Conservation (phyloP, 1,140 invertebrate genomes). For the Plectrocnemia conspersa region DNA sequence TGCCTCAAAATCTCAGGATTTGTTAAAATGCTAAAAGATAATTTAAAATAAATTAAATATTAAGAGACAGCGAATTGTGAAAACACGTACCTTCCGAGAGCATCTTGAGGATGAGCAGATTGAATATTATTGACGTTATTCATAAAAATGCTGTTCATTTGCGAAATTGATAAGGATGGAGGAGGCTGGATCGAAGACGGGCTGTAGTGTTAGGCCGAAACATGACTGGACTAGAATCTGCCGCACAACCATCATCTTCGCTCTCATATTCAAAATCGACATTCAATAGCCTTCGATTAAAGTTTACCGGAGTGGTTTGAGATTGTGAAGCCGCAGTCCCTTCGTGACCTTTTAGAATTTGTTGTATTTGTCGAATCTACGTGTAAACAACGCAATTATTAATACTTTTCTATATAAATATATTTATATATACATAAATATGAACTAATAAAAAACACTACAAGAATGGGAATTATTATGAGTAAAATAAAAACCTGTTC, state of each 20-base stretch:
- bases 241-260: slow-evolving; percentile 41
- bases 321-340: slow-evolving; percentile 1
- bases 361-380: slow-evolving; percentile 23
- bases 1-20: slow-evolving; percentile 73
- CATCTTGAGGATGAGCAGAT: slow-evolving; percentile 40
- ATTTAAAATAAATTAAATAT: slow-evolving; percentile 32
- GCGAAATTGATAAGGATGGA: slow-evolving; percentile 25
- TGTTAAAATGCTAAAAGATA: slow-evolving; percentile 59
- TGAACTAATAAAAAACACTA: too few species aligned
- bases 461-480: too few species aligned
- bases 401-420: background rate
- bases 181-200: slow-evolving; percentile 1
- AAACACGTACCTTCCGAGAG: slow-evolving; percentile 41
- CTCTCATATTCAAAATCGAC: slow-evolving; percentile 50
- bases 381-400: slow-evolving; percentile 1
- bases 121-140: slow-evolving; percentile 21
- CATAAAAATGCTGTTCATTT: slow-evolving; percentile 25
- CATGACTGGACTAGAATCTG: slow-evolving; percentile 15
- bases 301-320: slow-evolving; percentile 38
- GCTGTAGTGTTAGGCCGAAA: background rate
- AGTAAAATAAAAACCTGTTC: slow-evolving; percentile 25
- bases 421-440: too few species aligned
- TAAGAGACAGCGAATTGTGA: background rate
- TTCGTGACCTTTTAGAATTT: slow-evolving; percentile 17
- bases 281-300: slow-evolving; percentile 48